Evolutionary conservation across 2,888 invertebrate genomes (phyloP).

Genomic region (Drosophila tanythrix): DNA sequence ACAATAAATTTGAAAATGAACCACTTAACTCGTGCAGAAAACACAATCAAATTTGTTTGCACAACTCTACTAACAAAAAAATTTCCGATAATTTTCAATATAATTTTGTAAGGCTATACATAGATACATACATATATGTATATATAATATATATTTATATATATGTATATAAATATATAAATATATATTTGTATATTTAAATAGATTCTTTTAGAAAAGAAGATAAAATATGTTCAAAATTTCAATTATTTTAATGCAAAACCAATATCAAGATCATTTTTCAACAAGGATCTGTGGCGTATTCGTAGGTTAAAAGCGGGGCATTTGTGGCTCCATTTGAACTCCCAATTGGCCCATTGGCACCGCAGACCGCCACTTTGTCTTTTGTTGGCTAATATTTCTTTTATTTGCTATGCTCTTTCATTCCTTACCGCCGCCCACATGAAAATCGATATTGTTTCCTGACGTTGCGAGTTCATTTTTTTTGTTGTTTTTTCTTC

Average conservation of each 20-base stretch:
- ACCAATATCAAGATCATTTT: constrained; percentile 30
- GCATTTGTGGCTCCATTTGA: constrained; percentile 42
- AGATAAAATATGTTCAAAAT: background rate
- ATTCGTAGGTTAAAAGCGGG: constrained; percentile 19
- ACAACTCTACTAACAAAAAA: background rate
- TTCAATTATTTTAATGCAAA: constrained; percentile 19
- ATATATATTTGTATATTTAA: no score
- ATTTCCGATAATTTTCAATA: background rate
- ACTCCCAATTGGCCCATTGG: constrained; percentile 56
- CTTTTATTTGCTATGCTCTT: constrained; percentile 68
- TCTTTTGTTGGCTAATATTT: constrained; percentile 77
- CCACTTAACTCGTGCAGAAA: constrained; percentile 32
- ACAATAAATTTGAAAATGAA: constrained; percentile 46
- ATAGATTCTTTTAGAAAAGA: background rate
- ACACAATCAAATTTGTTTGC: constrained; percentile 10
- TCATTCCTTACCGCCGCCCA: constrained; percentile 45
- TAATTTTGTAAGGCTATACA: background rate
- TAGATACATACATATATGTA: no score
- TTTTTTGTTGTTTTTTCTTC: constrained; percentile 11
- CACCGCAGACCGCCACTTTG: constrained; percentile 68
- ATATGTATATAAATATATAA: background rate
- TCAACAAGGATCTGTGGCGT: constrained; percentile 11
- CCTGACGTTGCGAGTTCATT: constrained; percentile 54
- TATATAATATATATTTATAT: background rate
- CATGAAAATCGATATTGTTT: constrained; percentile 76